These are phyloP conservation scores for Congeria kusceri DNA, from an alignment of 2,888 invertebrate genomes.

Conservation along the genomic window DNA sequence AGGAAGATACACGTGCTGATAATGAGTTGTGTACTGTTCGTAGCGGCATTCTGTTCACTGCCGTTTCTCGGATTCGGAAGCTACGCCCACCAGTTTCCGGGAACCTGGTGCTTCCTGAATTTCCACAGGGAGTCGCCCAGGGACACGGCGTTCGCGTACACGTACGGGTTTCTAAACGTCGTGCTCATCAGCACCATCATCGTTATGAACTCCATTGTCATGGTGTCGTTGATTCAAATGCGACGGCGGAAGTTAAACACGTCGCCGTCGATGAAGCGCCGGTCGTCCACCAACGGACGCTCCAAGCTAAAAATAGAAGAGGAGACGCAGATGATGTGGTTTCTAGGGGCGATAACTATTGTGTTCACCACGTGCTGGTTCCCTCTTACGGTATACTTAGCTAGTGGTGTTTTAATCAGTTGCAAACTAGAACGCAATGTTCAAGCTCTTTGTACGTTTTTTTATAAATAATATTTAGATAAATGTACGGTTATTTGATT, in stretches of 20 bases:
- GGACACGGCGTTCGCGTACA: slow-evolving; percentile 77
- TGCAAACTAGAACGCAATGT: too few relatives aligned
- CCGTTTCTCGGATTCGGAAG: slow-evolving; percentile 83
- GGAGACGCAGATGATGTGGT: slow-evolving; percentile 84
- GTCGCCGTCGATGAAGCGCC: slow-evolving; percentile 68
- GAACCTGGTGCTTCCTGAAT: slow-evolving; percentile 85
- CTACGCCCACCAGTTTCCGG: slow-evolving; percentile 84
- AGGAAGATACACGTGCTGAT: slow-evolving; percentile 75
- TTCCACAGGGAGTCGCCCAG: slow-evolving; percentile 75
- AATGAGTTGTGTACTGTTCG: slow-evolving; percentile 73
- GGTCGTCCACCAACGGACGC: slow-evolving; percentile 41
- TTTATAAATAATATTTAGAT: too few relatives aligned
- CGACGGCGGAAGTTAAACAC: slow-evolving; percentile 66
- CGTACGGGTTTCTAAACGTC: slow-evolving; percentile 80
- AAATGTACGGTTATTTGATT: too few relatives aligned
- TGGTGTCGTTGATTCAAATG: slow-evolving; percentile 78
- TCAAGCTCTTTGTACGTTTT: too few relatives aligned
- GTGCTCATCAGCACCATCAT: slow-evolving; percentile 73
- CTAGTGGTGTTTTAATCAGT: too few relatives aligned
- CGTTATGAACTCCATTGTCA: slow-evolving; percentile 73
- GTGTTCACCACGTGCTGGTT: slow-evolving; percentile 83
- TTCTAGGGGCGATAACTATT: slow-evolving; percentile 83
- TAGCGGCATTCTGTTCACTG: slow-evolving; percentile 76
- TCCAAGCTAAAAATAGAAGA: slow-evolving; percentile 74
- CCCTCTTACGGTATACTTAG: slow-evolving; percentile 82